phyloP scores from a whole-genome alignment of 2,797 vertebrate species.

The Hafferia zeledoni region DNA sequence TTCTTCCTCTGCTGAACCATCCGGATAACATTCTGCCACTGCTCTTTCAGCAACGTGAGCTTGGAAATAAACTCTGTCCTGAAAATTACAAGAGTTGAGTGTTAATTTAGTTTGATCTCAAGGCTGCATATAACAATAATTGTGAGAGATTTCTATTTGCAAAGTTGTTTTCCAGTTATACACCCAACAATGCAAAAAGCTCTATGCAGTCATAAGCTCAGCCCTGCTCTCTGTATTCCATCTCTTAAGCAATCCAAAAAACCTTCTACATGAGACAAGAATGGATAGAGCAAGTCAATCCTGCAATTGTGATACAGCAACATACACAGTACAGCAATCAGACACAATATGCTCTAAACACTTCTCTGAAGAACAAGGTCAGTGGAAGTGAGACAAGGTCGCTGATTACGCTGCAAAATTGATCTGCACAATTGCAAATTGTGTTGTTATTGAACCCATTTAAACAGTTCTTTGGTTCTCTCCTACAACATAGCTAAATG shows the following conservation, averaged over 20 bases:
- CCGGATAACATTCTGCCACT: conserved; percentile 84
- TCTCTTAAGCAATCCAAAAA: neutral
- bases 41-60: conserved; percentile 82
- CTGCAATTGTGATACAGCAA: neutral
- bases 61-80: conserved; percentile 89
- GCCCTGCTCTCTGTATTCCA: neutral
- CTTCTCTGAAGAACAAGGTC: neutral
- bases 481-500: neutral
- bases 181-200: neutral
- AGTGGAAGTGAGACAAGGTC: neutral
- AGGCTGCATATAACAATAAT: neutral
- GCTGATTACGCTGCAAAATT: neutral
- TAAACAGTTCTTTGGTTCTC: neutral
- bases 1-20: conserved; percentile 80
- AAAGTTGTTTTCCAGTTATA: neutral
- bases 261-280: neutral
- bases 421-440: neutral
- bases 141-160: neutral
- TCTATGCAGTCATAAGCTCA: neutral
- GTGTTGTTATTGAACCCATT: neutral
- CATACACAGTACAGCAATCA: neutral
- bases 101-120: neutral
- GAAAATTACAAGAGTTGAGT: neutral
- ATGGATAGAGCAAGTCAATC: neutral
- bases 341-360: neutral